A percentile compares a stretch with the other conserved stretches of the same genome.
These are phyloP conservation scores for Clarias macrocephalus DNA, from an alignment of 2,113 vertebrate genomes.

Conservation along the genomic window DNA sequence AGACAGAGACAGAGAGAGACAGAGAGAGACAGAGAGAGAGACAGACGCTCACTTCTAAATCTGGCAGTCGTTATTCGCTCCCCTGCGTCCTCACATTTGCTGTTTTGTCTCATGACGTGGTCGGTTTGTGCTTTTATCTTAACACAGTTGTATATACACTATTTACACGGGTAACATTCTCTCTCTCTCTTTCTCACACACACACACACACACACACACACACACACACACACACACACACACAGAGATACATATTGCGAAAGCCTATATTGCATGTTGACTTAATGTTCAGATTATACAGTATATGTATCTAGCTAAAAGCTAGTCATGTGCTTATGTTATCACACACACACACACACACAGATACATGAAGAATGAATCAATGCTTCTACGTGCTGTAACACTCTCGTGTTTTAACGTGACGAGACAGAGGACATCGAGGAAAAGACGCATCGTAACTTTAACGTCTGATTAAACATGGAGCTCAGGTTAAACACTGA, in stretches of 20 bases:
- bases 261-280: slow-evolving; percentile 21
- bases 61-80: background rate
- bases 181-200: background rate
- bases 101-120: background rate
- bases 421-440: slow-evolving; percentile 35
- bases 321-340: slow-evolving; percentile 33
- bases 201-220: no score
- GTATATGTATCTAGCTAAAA: slow-evolving; percentile 26
- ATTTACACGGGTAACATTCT: background rate
- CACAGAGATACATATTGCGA: slow-evolving; percentile 15
- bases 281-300: slow-evolving; percentile 39
- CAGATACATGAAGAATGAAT: background rate
- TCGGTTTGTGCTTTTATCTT: slow-evolving; percentile 1
- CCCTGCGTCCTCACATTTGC: background rate
- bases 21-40: background rate
- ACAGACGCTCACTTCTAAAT: background rate
- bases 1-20: background rate
- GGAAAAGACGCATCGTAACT: slow-evolving; percentile 49
- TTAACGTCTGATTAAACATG: background rate
- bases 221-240: no score
- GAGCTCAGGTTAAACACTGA: background rate
- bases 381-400: slow-evolving; percentile 50
- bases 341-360: slow-evolving; percentile 6
- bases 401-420: slow-evolving; percentile 47
- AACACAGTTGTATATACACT: slow-evolving; percentile 14